phyloP scores from a whole-genome alignment of 2,113 vertebrate species.

The Prunella fulvescens region DNA sequence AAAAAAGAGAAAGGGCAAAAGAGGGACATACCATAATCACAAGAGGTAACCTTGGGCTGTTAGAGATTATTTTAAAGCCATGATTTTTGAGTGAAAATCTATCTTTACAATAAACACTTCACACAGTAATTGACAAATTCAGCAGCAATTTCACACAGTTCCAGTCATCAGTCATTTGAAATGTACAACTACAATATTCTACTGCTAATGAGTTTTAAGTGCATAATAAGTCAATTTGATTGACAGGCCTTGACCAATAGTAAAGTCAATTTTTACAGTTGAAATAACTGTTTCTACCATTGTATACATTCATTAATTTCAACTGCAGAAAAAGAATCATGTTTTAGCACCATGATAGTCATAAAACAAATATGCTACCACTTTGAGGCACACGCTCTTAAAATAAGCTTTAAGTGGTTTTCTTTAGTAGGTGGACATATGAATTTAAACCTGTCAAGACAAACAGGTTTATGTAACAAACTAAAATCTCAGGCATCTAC shows the following conservation, averaged over 20 bases:
- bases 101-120: background rate
- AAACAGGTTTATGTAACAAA: background rate
- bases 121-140: constrained; percentile 36
- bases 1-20: background rate
- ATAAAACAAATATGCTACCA: background rate
- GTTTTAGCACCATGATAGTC: background rate
- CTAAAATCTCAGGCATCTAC: background rate
- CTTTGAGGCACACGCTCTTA: background rate
- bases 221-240: constrained; percentile 35
- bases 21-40: background rate
- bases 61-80: background rate
- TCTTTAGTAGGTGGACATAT: background rate
- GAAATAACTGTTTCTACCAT: background rate
- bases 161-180: constrained; percentile 30
- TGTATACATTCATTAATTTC: background rate
- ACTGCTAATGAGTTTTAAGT: constrained; percentile 33
- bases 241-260: constrained; percentile 3
- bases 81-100: constrained; percentile 1
- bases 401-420: background rate
- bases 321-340: background rate
- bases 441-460: background rate
- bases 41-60: background rate
- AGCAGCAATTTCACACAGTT: constrained; percentile 11
- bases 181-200: background rate
- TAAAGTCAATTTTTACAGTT: background rate